Evolutionary conservation across 2,113 vertebrate genomes (phyloP).

Genomic region (Phylloscopus whistleri): DNA sequence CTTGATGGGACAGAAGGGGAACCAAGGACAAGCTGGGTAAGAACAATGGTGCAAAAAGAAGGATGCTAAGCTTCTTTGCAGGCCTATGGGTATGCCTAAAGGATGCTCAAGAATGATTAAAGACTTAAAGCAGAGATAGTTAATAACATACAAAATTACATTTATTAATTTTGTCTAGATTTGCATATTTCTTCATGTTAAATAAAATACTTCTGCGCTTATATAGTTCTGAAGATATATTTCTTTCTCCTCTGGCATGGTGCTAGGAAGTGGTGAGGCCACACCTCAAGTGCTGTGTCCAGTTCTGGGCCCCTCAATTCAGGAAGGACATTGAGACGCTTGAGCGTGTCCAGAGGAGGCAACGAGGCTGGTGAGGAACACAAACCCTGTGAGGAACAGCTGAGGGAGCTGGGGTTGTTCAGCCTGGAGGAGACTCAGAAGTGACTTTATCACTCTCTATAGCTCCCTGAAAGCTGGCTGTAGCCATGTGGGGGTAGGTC

Average conservation of each 20-base stretch:
- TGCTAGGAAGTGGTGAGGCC: background rate
- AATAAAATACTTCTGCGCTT: background rate
- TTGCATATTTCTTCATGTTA: background rate
- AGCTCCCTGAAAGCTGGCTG: fast-evolving
- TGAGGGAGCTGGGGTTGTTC: too few relatives aligned
- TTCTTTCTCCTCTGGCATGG: background rate
- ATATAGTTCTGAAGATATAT: background rate
- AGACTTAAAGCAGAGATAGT: background rate
- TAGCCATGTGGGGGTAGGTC: too few relatives aligned
- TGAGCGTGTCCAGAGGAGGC: too few relatives aligned
- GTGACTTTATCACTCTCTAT: too few relatives aligned
- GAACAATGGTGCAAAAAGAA: background rate
- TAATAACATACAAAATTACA: background rate
- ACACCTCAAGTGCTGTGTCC: background rate
- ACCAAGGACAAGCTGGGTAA: background rate
- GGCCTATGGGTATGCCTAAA: background rate
- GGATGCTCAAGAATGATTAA: background rate
- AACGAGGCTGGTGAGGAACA: too few relatives aligned
- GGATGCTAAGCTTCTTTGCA: background rate
- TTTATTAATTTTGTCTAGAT: background rate
- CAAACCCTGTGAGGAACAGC: too few relatives aligned
- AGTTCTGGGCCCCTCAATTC: background rate
- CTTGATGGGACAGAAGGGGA: background rate
- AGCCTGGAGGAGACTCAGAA: background rate
- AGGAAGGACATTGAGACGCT: too few relatives aligned